Base-by-base conservation (phyloP, 92 coral and sea anemone genomes). In the Desmophyllum pertusum region DNA sequence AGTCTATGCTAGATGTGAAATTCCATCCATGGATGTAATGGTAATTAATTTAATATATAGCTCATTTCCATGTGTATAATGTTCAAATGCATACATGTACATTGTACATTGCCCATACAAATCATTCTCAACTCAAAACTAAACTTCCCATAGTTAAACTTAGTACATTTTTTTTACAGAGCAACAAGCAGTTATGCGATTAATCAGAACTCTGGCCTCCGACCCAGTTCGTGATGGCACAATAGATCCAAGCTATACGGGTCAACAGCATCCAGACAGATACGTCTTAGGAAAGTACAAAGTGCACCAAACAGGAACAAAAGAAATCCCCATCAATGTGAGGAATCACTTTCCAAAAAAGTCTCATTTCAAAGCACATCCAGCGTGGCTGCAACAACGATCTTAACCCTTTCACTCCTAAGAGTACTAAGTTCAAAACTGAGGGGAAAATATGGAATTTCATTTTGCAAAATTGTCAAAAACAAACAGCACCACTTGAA, bases 191-290 rank as follows among this genome's bases (percentile, higher is more conserved):
- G 90, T 93, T 11, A 84, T 89, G 92, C 79, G 95, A 39, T 81
- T 95, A 21, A 93, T 93, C 73, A 84, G 87, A 72, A 93, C 97
- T 29, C 69, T 91, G 70, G 87, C 92, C 5, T 85, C 95, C 19
- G 92, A 94, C 74, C 95, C 96, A 29, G 73, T 82, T 59, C 90
- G 79, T 64, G 91, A 94, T 37, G 78, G 86, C 31, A 88, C 91
- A 66, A 88, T 94, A 68, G 91, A 96, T 83, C 92, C 92, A 10
- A 78, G 88, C 48, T 83, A 72, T 71, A 90, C 95, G 10, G 95
- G 98, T 8, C 94, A 93, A 63, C 90, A 92, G 42, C 85, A 91
- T 57, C 99, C 98, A 15, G 85, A 96, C 78, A 92, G 99, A 23
- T 96, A 92, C 85, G 64, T 92, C 66, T 90, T 96, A 23, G 93